Percentiles rank a stretch among this genome's conserved stretches.
These are phyloP conservation scores for Bujurquina vittata DNA, from an alignment of 2,113 vertebrate species.

Conservation along the genomic window DNA sequence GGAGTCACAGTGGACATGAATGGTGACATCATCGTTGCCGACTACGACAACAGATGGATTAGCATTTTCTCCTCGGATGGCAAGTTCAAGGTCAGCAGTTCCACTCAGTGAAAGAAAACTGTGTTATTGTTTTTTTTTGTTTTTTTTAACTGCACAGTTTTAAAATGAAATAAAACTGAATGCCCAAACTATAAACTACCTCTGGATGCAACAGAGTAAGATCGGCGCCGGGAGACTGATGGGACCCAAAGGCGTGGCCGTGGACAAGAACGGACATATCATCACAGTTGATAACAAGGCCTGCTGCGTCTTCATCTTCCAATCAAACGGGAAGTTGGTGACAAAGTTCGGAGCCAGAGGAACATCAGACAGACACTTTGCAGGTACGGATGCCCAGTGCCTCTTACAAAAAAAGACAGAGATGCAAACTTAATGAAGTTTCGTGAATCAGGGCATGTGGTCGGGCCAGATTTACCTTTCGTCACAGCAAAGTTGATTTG, in stretches of 20 bases:
- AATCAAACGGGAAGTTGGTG: conserved; percentile 94
- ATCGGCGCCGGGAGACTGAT: conserved; percentile 92
- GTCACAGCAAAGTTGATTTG: conserved; percentile 25
- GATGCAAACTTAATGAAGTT: not conserved
- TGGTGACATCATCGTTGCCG: conserved; percentile 94
- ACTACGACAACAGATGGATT: conserved; percentile 99
- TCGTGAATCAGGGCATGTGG: conserved; percentile 3
- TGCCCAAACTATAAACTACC: not conserved
- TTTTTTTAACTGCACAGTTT: not conserved
- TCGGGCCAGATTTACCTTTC: conserved; percentile 68
- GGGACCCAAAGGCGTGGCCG: conserved; percentile 95
- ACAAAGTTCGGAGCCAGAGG: conserved; percentile 92
- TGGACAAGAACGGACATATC: conserved; percentile 95
- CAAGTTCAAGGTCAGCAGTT: conserved; percentile 91
- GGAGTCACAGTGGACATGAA: conserved; percentile 93
- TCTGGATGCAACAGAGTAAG: conserved; percentile 83
- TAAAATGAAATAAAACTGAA: not conserved
- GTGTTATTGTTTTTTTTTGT: not conserved
- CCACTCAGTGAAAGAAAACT: not conserved
- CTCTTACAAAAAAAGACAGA: not conserved
- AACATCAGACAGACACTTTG: conserved; percentile 90
- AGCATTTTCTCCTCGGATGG: conserved; percentile 96
- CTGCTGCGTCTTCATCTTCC: conserved; percentile 98
- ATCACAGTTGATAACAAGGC: conserved; percentile 97
- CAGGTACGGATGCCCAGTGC: conserved; percentile 78